phyloP scores from a whole-genome alignment of 2,797 vertebrate genomes.

The Synanceia verrucosa region DNA sequence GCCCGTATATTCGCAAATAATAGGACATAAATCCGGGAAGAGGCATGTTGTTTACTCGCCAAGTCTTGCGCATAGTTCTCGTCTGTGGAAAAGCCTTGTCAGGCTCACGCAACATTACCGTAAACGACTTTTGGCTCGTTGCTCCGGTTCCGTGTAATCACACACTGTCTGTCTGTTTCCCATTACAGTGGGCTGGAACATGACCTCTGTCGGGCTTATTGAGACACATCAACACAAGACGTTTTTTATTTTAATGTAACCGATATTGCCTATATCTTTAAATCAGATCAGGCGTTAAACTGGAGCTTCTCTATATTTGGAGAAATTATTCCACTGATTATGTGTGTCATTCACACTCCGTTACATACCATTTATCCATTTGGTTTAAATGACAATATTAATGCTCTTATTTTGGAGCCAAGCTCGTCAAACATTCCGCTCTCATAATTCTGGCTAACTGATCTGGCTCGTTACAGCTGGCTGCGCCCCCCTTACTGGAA shows the following conservation, averaged over 20 bases:
- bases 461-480: constrained; percentile 48
- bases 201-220: constrained; percentile 48
- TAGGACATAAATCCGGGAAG: constrained; percentile 58
- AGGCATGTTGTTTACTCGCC: constrained; percentile 47
- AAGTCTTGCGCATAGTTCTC: constrained; percentile 12
- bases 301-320: neutral
- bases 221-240: constrained; percentile 61
- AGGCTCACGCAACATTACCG: constrained; percentile 63
- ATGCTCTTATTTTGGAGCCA: constrained; percentile 1
- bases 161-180: constrained; percentile 62
- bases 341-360: neutral
- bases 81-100: constrained; percentile 60
- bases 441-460: constrained; percentile 35
- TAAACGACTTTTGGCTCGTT: constrained; percentile 66
- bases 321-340: neutral
- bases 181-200: constrained; percentile 66
- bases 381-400: neutral
- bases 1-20: constrained; percentile 16
- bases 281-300: neutral
- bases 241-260: constrained; percentile 42
- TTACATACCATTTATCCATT: neutral
- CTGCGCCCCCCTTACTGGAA: constrained; percentile 80
- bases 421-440: constrained; percentile 12
- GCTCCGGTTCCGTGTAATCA: constrained; percentile 69
- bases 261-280: neutral